Percentiles rank a stretch among this genome's conserved stretches.
Conservation (phyloP, 2,888 invertebrate species). For the Chrysolina oricalcia region DNA sequence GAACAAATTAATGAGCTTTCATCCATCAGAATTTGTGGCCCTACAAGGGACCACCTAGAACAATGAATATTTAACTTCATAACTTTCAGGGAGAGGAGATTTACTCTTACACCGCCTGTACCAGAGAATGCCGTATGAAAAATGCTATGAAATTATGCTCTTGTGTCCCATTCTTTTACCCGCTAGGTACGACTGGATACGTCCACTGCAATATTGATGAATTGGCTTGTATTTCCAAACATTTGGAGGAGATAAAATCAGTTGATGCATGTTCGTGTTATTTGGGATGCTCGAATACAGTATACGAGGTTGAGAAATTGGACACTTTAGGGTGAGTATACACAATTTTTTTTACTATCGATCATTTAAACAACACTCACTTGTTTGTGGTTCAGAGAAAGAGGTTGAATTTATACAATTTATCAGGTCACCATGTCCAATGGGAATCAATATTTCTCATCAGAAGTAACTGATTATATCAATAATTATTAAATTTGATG, state of each 20-base stretch:
- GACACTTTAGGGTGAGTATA: constrained; percentile 72
- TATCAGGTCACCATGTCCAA: neutral
- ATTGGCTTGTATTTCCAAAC: constrained; percentile 76
- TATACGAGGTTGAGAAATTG: constrained; percentile 84
- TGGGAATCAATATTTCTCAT: no score
- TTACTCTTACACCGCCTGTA: constrained; percentile 84
- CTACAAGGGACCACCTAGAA: neutral
- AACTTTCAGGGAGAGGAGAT: constrained; percentile 65
- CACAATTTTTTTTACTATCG: no score
- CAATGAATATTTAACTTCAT: neutral
- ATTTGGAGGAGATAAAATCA: constrained; percentile 75
- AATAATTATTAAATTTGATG: no score
- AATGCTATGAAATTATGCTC: constrained; percentile 77
- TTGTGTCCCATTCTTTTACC: constrained; percentile 84
- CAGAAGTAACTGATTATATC: no score
- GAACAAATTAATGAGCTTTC: neutral
- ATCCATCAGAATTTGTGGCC: neutral
- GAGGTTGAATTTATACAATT: neutral
- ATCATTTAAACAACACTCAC: no score
- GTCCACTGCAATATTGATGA: constrained; percentile 77
- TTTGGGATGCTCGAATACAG: constrained; percentile 83
- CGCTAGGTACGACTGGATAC: constrained; percentile 72
- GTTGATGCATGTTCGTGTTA: constrained; percentile 80
- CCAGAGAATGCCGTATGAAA: constrained; percentile 83
- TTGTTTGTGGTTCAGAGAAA: neutral